Conservation (phyloP, 2,888 invertebrate genomes). For the Acanthosepion esculentum region DNA sequence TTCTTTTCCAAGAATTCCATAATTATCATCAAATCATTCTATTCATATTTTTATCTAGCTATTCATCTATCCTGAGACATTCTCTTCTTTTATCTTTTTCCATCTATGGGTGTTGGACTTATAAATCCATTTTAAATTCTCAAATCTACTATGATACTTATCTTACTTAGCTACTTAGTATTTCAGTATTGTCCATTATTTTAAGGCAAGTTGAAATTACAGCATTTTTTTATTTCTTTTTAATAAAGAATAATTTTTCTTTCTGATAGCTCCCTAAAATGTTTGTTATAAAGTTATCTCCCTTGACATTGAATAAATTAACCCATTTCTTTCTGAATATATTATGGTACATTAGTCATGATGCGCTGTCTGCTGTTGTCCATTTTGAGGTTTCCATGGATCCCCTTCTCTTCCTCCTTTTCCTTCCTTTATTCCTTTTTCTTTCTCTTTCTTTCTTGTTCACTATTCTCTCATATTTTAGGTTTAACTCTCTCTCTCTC, state of each 20-base stretch:
- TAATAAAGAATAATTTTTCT: not conserved
- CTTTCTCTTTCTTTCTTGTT: not conserved
- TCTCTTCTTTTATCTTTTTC: no score
- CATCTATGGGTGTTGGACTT: no score
- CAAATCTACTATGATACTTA: no score
- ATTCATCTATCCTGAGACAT: no score
- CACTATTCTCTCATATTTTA: not conserved
- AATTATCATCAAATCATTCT: no score
- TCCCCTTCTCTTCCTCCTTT: not conserved
- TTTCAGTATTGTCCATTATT: not conserved
- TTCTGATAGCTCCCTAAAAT: not conserved
- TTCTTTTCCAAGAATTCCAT: not conserved
- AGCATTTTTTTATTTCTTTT: not conserved
- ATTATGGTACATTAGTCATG: constrained; percentile 1
- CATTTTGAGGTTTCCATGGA: not conserved
- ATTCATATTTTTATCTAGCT: no score
- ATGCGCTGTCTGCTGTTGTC: not conserved
- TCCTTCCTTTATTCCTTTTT: not conserved
- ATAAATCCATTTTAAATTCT: no score
- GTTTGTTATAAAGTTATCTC: not conserved
- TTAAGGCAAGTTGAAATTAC: not conserved
- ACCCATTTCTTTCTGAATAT: constrained; percentile 33
- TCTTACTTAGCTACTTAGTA: not conserved
- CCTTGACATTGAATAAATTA: constrained; percentile 33
- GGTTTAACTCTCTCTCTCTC: not conserved